Evolutionary conservation across 2,797 vertebrate genomes (phyloP), one percentile per base, ranked within the genome.

Genomic region (Gallinago stenura): DNA sequence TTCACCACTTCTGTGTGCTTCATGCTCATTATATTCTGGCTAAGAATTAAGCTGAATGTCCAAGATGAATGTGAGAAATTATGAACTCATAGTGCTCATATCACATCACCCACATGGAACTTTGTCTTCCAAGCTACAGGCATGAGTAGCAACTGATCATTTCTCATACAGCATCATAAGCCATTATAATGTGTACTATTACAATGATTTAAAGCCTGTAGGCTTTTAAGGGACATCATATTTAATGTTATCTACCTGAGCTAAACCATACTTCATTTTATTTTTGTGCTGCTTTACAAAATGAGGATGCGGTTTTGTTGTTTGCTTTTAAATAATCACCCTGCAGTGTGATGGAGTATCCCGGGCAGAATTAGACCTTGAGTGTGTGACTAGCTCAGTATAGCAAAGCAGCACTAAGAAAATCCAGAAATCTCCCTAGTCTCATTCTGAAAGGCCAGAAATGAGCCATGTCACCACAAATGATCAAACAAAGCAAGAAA

Each of bases 191-290:
- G 50, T 62, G n/a, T 56, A 31, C 31, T 68, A 70, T 95, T 94
- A 82, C 37, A 35, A 15, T 92, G 87, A 97, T 95, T 97, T 96
- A 97, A 88, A 92, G 24, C 82, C 48, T 6, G 0, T 9, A 77
- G 54, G 46, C 64, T 95, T 86, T 97, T 93, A 90, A 90, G 16
- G 35, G 77, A 86, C 45, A 89, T 84, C 78, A 89, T 79, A 91
- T 87, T 95, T 89, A 96, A 78, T 70, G 31, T 19, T 77, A 85
- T 64, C 56, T 84, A 73, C n/a, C n/a, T 28, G 46, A 86, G 71
- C 30, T 18, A 90, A 89, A 70, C 39, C 64, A 50, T 92, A 14
- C 10, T 87, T 97, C 78, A 65, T 24, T 46, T 48, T 73, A 10
- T 60, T 95, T 95, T 95, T 92, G 50, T 93, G 43, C 18, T 86